These are phyloP conservation scores for Dendroctonus valens DNA, from an alignment of 1,140 invertebrate species.

Conservation along the genomic window DNA sequence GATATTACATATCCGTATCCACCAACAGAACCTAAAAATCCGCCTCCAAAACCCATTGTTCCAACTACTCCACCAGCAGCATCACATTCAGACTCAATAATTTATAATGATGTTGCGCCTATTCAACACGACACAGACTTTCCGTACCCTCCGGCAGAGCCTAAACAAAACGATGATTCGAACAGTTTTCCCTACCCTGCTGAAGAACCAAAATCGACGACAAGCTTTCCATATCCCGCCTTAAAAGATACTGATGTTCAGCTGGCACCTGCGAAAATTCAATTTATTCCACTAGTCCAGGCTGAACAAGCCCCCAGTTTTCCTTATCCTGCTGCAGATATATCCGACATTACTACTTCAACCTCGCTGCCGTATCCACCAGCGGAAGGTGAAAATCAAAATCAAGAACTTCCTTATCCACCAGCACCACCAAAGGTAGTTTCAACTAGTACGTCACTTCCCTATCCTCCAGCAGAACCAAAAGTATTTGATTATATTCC, in stretches of 20 bases:
- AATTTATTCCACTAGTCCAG: background rate
- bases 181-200: conserved; percentile 10
- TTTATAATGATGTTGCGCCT: no score
- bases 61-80: no score
- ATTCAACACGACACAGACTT: background rate
- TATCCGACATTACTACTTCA: background rate
- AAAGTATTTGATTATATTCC: background rate
- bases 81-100: no score
- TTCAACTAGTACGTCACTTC: background rate
- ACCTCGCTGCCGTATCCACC: conserved; percentile 5
- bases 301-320: background rate
- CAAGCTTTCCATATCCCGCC: conserved; percentile 3
- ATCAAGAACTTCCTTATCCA: background rate
- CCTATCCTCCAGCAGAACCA: background rate
- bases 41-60: background rate
- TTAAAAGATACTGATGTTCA: background rate
- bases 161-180: background rate
- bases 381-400: conserved; percentile 8
- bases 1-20: conserved; percentile 4
- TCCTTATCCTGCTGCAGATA: conserved; percentile 4
- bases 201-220: background rate
- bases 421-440: background rate
- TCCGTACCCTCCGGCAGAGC: conserved; percentile 11
- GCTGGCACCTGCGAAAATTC: no score
- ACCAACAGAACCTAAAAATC: conserved; percentile 6